Conservation (phyloP, 2,797 vertebrate genomes). For the Todus mexicanus region DNA sequence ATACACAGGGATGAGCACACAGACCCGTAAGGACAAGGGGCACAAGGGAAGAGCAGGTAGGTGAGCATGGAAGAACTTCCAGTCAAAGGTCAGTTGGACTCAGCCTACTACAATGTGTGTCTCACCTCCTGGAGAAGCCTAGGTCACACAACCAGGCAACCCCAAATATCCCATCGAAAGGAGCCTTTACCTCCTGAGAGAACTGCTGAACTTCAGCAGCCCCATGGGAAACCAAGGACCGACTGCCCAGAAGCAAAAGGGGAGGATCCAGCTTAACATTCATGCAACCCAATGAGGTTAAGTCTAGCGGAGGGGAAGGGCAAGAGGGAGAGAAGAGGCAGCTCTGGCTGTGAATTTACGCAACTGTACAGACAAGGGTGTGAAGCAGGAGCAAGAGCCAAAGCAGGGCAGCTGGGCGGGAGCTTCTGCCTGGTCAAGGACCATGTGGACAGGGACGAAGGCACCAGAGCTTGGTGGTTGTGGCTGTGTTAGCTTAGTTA, state of each 20-base stretch:
- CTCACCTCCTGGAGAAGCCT: background rate
- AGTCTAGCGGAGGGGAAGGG: background rate
- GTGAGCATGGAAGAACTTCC: background rate
- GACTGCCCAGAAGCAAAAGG: background rate
- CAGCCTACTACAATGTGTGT: accelerated
- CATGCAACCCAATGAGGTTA: background rate
- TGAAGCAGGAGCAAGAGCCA: background rate
- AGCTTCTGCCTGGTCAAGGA: background rate
- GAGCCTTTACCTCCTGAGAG: background rate
- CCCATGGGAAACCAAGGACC: background rate
- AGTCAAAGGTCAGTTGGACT: background rate
- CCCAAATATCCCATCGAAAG: background rate
- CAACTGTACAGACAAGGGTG: background rate
- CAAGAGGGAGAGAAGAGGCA: background rate
- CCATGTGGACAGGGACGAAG: background rate
- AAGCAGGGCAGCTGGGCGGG: background rate
- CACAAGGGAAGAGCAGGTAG: background rate
- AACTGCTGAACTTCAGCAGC: background rate
- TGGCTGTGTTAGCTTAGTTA: background rate
- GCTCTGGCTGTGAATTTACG: background rate
- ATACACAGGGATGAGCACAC: background rate
- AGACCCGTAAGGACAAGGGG: background rate
- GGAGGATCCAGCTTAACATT: background rate
- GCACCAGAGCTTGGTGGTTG: background rate
- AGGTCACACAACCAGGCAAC: background rate